Evolutionary conservation across 2,797 vertebrate genomes (phyloP).

Genomic region (Passerculus sandwichensis): DNA sequence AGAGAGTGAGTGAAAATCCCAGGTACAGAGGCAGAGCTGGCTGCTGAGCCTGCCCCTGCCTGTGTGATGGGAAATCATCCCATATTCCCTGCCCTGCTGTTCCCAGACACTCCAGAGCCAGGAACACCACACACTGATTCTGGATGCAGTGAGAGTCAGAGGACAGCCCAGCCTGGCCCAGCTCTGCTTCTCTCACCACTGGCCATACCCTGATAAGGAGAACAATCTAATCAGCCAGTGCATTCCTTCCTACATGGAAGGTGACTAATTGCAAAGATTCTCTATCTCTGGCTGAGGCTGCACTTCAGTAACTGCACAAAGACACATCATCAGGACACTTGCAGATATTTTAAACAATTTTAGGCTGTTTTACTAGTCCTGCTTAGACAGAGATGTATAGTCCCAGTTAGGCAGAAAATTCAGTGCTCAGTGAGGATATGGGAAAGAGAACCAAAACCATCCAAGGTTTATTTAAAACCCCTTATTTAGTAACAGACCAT

Average conservation of each 20-base stretch:
- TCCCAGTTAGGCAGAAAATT: neutral
- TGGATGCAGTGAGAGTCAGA: neutral
- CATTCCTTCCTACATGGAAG: neutral
- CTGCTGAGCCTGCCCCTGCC: neutral
- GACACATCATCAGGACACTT: neutral
- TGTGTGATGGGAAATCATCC: neutral
- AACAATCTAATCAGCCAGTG: neutral
- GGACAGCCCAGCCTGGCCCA: neutral
- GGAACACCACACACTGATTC: neutral
- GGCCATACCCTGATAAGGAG: neutral
- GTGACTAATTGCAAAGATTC: neutral
- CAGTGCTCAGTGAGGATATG: neutral
- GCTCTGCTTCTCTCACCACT: neutral
- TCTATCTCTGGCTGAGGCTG: fast-evolving
- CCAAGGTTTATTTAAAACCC: neutral
- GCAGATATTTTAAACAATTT: neutral
- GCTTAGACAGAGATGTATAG: neutral
- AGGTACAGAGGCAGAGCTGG: neutral
- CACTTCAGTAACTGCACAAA: neutral
- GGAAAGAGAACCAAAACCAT: neutral
- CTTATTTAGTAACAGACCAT: neutral
- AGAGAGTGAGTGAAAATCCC: neutral
- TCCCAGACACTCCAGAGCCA: neutral
- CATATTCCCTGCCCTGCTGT: neutral
- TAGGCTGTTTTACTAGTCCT: neutral